These are phyloP conservation scores for Engraulis encrasicolus DNA, from an alignment of 2,113 vertebrate species.

Conservation along the genomic window DNA sequence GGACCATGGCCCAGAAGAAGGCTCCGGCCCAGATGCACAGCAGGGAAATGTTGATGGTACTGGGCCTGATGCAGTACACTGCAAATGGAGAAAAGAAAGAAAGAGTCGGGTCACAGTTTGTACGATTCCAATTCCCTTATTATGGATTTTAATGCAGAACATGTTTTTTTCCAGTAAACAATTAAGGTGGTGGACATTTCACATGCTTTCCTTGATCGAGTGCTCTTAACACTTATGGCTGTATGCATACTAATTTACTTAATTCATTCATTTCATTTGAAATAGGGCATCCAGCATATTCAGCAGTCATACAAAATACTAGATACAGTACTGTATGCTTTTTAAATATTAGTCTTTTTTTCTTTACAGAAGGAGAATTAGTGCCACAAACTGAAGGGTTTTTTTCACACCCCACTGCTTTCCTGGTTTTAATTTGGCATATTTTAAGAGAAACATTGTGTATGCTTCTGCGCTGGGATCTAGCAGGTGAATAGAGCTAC, in stretches of 20 bases:
- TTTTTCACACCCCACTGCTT: background rate
- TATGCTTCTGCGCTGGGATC: background rate
- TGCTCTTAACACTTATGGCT: background rate
- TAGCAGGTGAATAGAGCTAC: background rate
- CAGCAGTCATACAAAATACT: background rate
- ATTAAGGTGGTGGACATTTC: background rate
- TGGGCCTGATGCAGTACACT: conserved; percentile 77
- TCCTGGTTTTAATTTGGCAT: background rate
- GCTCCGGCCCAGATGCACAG: conserved; percentile 78
- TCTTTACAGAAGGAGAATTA: too few species aligned
- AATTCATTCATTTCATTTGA: background rate
- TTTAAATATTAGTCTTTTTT: too few species aligned
- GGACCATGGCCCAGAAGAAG: conserved; percentile 83
- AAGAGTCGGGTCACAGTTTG: background rate
- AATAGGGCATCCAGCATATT: background rate
- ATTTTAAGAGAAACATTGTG: background rate
- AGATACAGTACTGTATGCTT: background rate
- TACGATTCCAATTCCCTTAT: background rate
- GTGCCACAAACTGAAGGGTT: background rate
- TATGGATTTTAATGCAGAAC: background rate
- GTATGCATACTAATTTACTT: background rate
- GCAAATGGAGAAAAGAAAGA: conserved; percentile 41
- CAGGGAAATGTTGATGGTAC: conserved; percentile 70
- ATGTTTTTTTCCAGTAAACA: background rate
- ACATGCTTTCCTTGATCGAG: background rate